These are phyloP conservation scores for Phthorimaea operculella DNA, from an alignment of 1,140 invertebrate species.

Conservation along the genomic window DNA sequence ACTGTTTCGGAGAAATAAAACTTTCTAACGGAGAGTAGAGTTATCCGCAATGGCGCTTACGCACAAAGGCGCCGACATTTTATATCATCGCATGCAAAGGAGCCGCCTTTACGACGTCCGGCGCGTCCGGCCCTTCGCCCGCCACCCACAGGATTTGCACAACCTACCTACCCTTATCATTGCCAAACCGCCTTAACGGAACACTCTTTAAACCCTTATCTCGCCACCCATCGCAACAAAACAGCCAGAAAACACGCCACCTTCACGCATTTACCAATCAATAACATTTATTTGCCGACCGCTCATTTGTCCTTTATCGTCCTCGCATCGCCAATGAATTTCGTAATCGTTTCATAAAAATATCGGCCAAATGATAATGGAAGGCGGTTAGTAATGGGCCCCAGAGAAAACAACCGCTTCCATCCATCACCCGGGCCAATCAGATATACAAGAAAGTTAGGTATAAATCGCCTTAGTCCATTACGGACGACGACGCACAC, in stretches of 20 bases:
- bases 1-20: slow-evolving; percentile 48
- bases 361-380: slow-evolving; percentile 26
- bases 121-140: slow-evolving; percentile 33
- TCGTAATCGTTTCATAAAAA: slow-evolving; percentile 22
- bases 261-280: neutral
- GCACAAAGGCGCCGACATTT: slow-evolving; percentile 48
- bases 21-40: slow-evolving; percentile 32
- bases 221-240: neutral
- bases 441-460: slow-evolving; percentile 42
- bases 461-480: slow-evolving; percentile 56
- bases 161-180: slow-evolving; percentile 37
- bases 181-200: slow-evolving; percentile 25
- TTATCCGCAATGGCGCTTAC: slow-evolving; percentile 29
- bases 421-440: slow-evolving; percentile 56
- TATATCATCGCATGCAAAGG: slow-evolving; percentile 45
- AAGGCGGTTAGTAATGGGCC: slow-evolving; percentile 32
- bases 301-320: slow-evolving; percentile 18
- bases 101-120: slow-evolving; percentile 39
- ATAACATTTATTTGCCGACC: slow-evolving; percentile 10
- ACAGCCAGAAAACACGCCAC: neutral
- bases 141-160: slow-evolving; percentile 41
- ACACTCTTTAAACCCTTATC: neutral
- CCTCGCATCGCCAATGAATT: slow-evolving; percentile 15
- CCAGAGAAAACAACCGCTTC: slow-evolving; percentile 40
- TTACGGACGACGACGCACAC: slow-evolving; percentile 49